Evolutionary conservation across 2,888 invertebrate species (phyloP), one percentile per base, ranked within the genome.

Genomic region (Microplitis manilae): DNA sequence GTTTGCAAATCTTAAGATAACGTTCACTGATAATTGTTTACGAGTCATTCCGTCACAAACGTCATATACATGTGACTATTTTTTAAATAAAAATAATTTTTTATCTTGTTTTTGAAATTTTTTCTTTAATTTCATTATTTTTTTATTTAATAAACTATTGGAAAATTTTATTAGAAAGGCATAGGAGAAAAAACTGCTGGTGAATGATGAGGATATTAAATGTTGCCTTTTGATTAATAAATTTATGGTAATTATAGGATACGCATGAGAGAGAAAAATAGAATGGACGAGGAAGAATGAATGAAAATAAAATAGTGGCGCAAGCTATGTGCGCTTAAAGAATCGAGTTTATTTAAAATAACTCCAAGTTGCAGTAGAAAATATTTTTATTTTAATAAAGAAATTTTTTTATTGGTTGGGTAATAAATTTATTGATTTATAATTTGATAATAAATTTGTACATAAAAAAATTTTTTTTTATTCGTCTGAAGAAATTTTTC

Each of bases 1-100:
- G 65, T 65, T 20, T 65, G 65, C 20, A 30, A 65, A 65, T 65
- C 65, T 65, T 13, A 8, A 13, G 65, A 65, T 65, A 65, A 65
- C 13, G 38, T 20, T 30, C 6, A 65, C 30, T 38, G 65, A 65
- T 65, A 62, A 15, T 15, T 13, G 8, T 62, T 62, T 62, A 17
- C 20, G 15, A 5, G 1, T 15, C 9, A 20, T 15, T 62, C 15
- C 20, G 62, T 62, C 13, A 62, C 7, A 15, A 62, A 62, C 59
- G 9, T 62, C 6, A 62, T 13, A 13, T 50, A 13, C 13, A 50
- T 50, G 13, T 50, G 8, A 13, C 50, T 50, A 8, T 50, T 20
- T 20, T 20, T 20, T 20, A 20, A 20, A 20, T 20, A 20, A 20
- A 20, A 20, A 20, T 30, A 4, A 30, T 30, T 30, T 30, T 30